Evolutionary conservation across 2,797 vertebrate genomes (phyloP).

Genomic region (Chrosomus eos): DNA sequence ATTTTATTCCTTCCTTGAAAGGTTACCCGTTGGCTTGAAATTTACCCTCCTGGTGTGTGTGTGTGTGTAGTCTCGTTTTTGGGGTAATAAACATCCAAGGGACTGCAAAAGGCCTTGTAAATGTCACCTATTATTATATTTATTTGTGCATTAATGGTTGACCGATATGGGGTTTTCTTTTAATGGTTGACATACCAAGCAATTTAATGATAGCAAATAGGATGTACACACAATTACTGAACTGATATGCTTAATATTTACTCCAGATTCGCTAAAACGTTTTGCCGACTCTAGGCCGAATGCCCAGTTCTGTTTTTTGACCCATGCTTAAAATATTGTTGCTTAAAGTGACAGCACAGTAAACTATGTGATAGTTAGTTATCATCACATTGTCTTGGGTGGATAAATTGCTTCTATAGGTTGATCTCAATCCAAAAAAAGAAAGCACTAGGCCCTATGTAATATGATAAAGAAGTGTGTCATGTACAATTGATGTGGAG

Average conservation of each 20-base stretch:
- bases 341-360: too few relatives aligned
- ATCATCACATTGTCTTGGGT: not conserved
- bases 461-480: not conserved
- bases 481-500: not conserved
- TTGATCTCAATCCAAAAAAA: not conserved
- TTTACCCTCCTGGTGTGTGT: constrained; percentile 11
- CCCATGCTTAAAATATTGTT: too few relatives aligned
- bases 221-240: not conserved
- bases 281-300: not conserved
- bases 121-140: constrained; percentile 31
- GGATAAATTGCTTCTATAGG: not conserved
- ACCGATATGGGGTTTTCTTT: not conserved
- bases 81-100: not conserved
- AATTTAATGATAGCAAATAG: not conserved
- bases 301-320: not conserved
- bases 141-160: not conserved
- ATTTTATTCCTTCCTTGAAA: constrained; percentile 29
- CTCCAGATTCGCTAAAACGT: not conserved
- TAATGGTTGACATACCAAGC: not conserved
- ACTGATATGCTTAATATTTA: not conserved
- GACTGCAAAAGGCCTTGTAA: not conserved
- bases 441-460: not conserved
- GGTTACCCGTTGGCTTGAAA: constrained; percentile 21
- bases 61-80: constrained; percentile 7
- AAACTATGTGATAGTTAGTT: not conserved